phyloP scores from a whole-genome alignment of 1,140 invertebrate genomes.

The Charaxes varanes region DNA sequence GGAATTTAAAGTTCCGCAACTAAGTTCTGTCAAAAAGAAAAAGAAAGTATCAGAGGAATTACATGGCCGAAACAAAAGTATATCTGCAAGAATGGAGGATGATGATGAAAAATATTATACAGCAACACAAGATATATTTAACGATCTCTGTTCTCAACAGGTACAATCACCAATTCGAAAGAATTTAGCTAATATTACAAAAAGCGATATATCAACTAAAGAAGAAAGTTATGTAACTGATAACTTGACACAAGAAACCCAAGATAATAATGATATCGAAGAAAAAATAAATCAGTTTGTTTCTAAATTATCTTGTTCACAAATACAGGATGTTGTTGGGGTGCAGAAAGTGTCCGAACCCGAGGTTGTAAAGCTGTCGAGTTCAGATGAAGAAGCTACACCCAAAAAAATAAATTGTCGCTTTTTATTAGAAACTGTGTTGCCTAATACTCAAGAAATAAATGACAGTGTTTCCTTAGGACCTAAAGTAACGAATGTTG shows the following conservation, averaged over 20 bases:
- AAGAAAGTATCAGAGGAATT: slow-evolving; percentile 15
- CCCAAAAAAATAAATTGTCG: slow-evolving; percentile 39
- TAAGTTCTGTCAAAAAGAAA: slow-evolving; percentile 28
- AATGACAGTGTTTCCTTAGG: slow-evolving; percentile 32
- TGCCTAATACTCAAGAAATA: slow-evolving; percentile 55
- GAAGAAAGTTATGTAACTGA: not conserved
- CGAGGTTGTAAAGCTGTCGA: slow-evolving; percentile 20
- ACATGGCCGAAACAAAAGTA: slow-evolving; percentile 14
- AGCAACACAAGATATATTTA: slow-evolving; percentile 52
- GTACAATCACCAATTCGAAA: slow-evolving; percentile 10
- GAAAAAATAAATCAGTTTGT: slow-evolving; percentile 25
- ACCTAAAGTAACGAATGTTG: slow-evolving; percentile 18
- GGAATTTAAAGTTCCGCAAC: slow-evolving; percentile 32
- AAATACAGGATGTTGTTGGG: slow-evolving; percentile 30
- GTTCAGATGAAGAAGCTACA: slow-evolving; percentile 43
- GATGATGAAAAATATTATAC: slow-evolving; percentile 46
- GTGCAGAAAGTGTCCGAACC: slow-evolving; percentile 8
- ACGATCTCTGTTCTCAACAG: slow-evolving; percentile 51
- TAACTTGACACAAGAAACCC: not conserved
- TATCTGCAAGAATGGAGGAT: slow-evolving; percentile 10
- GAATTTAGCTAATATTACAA: not conserved
- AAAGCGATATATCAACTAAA: not conserved
- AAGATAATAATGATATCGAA: slow-evolving; percentile 13
- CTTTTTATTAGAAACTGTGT: slow-evolving; percentile 38
- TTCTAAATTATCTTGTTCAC: slow-evolving; percentile 23